These are phyloP conservation scores for Mus caroli DNA, from an alignment of 2,797 vertebrate species.

Conservation along the genomic window DNA sequence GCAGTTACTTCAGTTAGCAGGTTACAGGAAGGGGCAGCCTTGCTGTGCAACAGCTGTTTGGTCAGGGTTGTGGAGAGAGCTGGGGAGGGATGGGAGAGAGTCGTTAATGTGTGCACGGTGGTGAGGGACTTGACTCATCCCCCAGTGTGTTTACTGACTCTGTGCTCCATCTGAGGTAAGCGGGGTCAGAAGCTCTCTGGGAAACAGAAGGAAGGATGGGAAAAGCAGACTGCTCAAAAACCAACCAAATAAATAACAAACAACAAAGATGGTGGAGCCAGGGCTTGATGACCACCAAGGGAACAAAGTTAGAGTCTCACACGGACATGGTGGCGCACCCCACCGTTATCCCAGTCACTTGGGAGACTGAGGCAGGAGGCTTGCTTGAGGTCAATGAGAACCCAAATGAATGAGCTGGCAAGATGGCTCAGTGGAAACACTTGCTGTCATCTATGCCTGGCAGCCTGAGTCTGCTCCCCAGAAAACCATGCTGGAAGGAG, in stretches of 20 bases:
- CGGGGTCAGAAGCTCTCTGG: not conserved
- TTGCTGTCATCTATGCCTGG: too few relatives aligned
- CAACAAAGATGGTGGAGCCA: not conserved
- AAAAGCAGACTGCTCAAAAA: constrained; percentile 1
- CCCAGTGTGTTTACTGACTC: not conserved
- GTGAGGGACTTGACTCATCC: constrained; percentile 42
- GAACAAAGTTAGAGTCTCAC: not conserved
- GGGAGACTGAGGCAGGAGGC: not conserved
- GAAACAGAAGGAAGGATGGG: constrained; percentile 11
- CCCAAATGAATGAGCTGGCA: not conserved
- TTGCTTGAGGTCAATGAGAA: not conserved
- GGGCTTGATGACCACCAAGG: not conserved
- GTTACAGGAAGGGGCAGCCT: not conserved
- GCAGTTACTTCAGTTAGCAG: not conserved
- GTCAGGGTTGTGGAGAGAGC: not conserved
- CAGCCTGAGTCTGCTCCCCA: not conserved
- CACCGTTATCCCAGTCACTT: not conserved
- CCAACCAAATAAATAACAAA: not conserved
- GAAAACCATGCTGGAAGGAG: not conserved
- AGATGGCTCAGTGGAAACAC: not conserved
- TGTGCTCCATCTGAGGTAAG: not conserved
- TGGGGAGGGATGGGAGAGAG: not conserved
- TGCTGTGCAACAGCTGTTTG: not conserved
- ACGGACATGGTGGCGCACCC: not conserved
- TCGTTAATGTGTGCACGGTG: constrained; percentile 11